phyloP scores from a whole-genome alignment of 2,113 vertebrate genomes.

The Phycodurus eques region DNA sequence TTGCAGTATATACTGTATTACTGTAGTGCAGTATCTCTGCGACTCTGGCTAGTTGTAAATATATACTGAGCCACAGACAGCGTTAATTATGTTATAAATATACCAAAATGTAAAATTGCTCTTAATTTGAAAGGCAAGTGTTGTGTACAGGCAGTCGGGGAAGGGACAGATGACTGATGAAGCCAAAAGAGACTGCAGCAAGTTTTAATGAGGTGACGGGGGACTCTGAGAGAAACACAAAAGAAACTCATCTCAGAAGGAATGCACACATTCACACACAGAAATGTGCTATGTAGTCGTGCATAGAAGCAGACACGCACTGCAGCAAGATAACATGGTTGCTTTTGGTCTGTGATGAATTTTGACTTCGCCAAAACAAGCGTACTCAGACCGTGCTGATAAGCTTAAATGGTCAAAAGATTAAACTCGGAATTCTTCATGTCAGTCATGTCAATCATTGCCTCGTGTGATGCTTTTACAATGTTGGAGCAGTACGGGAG shows the following conservation, averaged over 20 bases:
- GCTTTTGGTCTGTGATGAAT: constrained; percentile 38
- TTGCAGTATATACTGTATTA: neutral
- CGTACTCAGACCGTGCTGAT: constrained; percentile 51
- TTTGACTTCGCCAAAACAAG: constrained; percentile 35
- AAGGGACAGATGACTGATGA: constrained; percentile 58
- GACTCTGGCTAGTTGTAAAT: constrained; percentile 15
- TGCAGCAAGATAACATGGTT: constrained; percentile 11
- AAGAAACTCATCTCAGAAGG: constrained; percentile 41
- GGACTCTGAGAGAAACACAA: constrained; percentile 56
- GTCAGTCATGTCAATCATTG: constrained; percentile 49
- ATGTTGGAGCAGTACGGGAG: constrained; percentile 42
- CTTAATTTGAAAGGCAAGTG: constrained; percentile 32
- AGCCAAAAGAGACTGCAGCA: constrained; percentile 49
- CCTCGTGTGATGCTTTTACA: constrained; percentile 39
- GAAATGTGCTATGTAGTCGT: constrained; percentile 11
- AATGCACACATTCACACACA: constrained; percentile 10
- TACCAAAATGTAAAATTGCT: constrained; percentile 30
- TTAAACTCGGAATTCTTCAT: constrained; percentile 48
- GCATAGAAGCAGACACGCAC: constrained; percentile 7
- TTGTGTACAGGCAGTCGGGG: constrained; percentile 46
- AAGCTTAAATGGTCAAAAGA: constrained; percentile 57
- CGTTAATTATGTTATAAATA: constrained; percentile 39
- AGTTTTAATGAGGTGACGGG: constrained; percentile 68
- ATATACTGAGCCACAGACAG: constrained; percentile 25
- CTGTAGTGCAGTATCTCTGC: neutral